Conservation (phyloP, 2,113 vertebrate species). For the Prunella himalayana region DNA sequence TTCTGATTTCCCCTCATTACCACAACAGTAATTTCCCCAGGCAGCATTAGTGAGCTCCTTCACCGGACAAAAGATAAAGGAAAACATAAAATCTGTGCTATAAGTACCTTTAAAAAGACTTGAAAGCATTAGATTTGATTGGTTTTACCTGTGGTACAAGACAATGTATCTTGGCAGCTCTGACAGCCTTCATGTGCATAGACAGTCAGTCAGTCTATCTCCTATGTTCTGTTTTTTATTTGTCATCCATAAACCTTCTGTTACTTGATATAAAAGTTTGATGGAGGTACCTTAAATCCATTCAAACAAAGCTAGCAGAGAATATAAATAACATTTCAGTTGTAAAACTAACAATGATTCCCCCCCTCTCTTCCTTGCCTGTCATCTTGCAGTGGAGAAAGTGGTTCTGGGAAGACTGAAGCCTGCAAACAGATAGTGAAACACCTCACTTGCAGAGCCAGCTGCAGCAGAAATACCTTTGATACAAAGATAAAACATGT, state of each 20-base stretch:
- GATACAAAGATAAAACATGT: conserved; percentile 88
- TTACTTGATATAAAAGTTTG: conserved; percentile 4
- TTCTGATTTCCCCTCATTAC: neutral
- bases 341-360: neutral
- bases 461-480: conserved; percentile 72
- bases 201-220: neutral
- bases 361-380: neutral
- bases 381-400: conserved; percentile 81
- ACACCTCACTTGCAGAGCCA: conserved; percentile 82
- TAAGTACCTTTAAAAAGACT: neutral
- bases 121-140: neutral
- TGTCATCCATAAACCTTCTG: neutral
- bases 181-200: neutral
- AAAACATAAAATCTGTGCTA: neutral
- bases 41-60: neutral
- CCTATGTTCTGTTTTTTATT: neutral
- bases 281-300: neutral
- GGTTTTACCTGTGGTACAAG: neutral
- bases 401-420: conserved; percentile 92
- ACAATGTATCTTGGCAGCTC: neutral
- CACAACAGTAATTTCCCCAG: neutral
- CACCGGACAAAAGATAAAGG: neutral
- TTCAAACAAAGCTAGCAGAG: neutral
- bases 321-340: neutral
- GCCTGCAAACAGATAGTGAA: conserved; percentile 88